Percentiles rank a stretch among this genome's conserved stretches.
Conservation (phyloP, 2,888 invertebrate genomes). For the Stenolophus ochropezus region DNA sequence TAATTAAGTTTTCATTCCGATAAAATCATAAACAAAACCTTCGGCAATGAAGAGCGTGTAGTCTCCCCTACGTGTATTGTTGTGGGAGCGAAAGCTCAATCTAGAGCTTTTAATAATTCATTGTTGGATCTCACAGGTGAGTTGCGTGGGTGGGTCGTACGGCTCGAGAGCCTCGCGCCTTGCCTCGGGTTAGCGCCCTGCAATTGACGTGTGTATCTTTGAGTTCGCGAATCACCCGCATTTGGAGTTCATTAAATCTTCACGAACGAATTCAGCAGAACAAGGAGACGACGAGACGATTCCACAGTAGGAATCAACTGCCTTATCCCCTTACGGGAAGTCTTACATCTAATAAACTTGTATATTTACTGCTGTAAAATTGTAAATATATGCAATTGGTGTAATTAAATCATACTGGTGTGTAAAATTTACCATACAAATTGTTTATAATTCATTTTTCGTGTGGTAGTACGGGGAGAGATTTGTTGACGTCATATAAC, state of each 20-base stretch:
- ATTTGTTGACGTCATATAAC: too few species aligned
- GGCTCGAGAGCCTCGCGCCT: neutral
- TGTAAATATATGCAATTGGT: neutral
- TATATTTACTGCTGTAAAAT: neutral
- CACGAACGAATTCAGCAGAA: constrained; percentile 69
- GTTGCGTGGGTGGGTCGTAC: neutral
- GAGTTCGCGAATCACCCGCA: constrained; percentile 62
- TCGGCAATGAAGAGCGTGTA: neutral
- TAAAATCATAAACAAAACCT: neutral
- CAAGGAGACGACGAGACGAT: constrained; percentile 61
- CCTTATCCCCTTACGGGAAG: neutral
- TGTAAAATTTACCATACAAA: too few species aligned
- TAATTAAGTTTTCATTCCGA: neutral
- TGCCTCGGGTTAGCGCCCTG: constrained; percentile 59
- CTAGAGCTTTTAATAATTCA: constrained; percentile 30
- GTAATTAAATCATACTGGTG: neutral
- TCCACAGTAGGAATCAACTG: neutral
- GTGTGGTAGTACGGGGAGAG: too few species aligned
- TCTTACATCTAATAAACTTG: neutral
- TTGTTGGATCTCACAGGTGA: constrained; percentile 46
- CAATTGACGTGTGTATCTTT: constrained; percentile 67
- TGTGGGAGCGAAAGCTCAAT: constrained; percentile 13
- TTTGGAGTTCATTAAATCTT: constrained; percentile 70
- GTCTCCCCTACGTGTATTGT: neutral
- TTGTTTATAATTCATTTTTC: too few species aligned